A percentile compares a stretch with the other conserved stretches of the same genome.
Conservation (phyloP, 2,888 invertebrate species). For the Pristionchus entomophagus region DNA sequence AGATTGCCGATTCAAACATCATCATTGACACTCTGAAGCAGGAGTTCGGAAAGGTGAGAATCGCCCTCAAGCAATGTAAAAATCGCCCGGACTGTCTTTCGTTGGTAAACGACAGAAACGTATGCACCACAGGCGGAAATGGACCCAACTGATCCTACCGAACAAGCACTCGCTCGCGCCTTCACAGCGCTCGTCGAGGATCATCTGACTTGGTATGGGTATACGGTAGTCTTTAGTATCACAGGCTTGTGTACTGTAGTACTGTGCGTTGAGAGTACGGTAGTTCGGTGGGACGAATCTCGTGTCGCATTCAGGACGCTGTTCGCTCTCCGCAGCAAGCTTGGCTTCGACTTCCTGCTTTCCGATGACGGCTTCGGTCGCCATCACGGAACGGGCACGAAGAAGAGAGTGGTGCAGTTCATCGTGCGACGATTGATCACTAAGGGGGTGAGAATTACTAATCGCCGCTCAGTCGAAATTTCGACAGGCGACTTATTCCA, state of each 20-base stretch:
- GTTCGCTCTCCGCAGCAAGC: background rate
- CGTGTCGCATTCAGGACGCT: background rate
- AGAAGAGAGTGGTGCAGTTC: background rate
- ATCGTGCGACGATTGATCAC: background rate
- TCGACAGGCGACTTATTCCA: background rate
- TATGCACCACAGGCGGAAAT: background rate
- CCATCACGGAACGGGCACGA: background rate
- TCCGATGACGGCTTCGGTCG: slow-evolving; percentile 9
- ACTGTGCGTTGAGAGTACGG: too few species aligned
- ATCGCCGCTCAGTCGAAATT: background rate
- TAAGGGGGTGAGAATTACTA: background rate
- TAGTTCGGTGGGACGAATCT: too few species aligned
- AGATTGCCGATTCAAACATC: slow-evolving; percentile 91
- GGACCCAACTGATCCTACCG: background rate
- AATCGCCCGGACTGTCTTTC: background rate
- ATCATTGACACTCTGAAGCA: slow-evolving; percentile 81
- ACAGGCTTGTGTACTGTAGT: background rate
- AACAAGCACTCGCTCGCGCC: background rate
- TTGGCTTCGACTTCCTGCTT: background rate
- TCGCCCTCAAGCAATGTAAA: background rate
- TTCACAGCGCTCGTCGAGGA: slow-evolving; percentile 6
- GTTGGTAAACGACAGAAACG: background rate
- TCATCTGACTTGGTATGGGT: background rate
- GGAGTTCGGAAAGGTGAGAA: slow-evolving; percentile 40
- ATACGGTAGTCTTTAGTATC: background rate